Base-by-base conservation (phyloP, 92 coral and sea anemone species). In the Bergia sp. region DNA sequence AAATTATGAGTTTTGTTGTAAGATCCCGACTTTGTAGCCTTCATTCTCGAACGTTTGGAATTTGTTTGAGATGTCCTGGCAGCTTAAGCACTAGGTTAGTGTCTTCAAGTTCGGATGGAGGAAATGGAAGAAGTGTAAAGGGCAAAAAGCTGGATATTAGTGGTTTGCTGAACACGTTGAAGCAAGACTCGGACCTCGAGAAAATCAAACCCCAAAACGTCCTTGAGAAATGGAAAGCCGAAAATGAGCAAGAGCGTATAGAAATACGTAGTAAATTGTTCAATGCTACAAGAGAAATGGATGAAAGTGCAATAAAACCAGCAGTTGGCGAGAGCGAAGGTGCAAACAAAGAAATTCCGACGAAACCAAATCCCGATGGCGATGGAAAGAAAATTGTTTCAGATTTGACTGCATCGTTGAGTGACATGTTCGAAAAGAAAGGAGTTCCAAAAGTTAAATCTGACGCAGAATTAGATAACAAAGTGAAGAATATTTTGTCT, bases 401-500 rank as follows among this genome's bases (percentile, higher is more conserved):
- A 50, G 88, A 74, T 55, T 65, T 38, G 74, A 36, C 43, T 73
- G 37, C 40, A 15, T 64, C 69, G 43, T 64, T 37, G 43, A 41
- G 85, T 13, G 82, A 42, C 53, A 83, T 39, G 76, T 80, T 73
- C 81, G 16, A 29, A 6, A 44, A 72, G 37, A 64, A 89, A 85
- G 40, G 84, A 37, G 87, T 55, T 12, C 71, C 73, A 20, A 85
- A 84, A 85, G 78, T 40, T 37, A 81, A 88, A 40, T 76, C 85
- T 1, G 90, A 92, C 44, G 89, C 94, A 3, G 94, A 92, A 73
- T 78, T 95, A 37, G 89, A 91, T 43, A 85, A 88, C 45, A 90
- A 90, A 88, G 91, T 95, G 76, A 93, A 92, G 82, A 85, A 90
- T 23, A 86, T 95, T 13, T 82, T 95, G 20, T 91, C 96, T 0